Conservation (phyloP, 2,113 vertebrate genomes). For the Spea bombifrons region DNA sequence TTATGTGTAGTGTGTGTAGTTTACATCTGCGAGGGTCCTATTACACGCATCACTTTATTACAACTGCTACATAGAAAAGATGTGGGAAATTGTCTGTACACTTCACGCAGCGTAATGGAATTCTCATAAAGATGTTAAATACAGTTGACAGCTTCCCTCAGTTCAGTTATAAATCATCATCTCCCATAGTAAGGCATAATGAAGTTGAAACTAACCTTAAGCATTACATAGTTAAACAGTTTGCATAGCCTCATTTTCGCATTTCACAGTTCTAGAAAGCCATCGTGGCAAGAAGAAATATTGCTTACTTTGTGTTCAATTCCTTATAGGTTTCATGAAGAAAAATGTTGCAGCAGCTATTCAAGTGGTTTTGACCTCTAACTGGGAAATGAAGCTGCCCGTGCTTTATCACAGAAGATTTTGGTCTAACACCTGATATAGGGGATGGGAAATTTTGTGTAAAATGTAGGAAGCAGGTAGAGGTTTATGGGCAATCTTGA, state of each 20-base stretch:
- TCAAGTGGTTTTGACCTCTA: background rate
- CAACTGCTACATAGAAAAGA: no score
- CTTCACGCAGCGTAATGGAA: background rate
- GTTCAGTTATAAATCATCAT: conserved; percentile 1
- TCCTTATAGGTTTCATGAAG: background rate
- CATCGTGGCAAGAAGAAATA: background rate
- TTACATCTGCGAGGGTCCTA: no score
- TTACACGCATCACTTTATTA: no score
- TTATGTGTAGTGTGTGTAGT: no score
- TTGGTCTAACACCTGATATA: no score
- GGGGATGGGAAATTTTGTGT: no score
- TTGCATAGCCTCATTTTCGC: background rate
- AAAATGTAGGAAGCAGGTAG: no score
- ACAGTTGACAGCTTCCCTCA: background rate
- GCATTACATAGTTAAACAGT: background rate
- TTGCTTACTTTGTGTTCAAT: background rate
- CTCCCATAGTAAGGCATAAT: background rate
- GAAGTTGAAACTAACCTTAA: background rate
- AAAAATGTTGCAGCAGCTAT: background rate
- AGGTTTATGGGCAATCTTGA: no score
- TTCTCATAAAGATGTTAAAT: background rate
- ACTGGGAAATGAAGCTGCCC: no score
- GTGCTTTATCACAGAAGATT: no score
- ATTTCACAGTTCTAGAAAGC: background rate
- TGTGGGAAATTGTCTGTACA: background rate